Conservation (phyloP, 1,140 invertebrate genomes). For the Hylaeus volcanicus region DNA sequence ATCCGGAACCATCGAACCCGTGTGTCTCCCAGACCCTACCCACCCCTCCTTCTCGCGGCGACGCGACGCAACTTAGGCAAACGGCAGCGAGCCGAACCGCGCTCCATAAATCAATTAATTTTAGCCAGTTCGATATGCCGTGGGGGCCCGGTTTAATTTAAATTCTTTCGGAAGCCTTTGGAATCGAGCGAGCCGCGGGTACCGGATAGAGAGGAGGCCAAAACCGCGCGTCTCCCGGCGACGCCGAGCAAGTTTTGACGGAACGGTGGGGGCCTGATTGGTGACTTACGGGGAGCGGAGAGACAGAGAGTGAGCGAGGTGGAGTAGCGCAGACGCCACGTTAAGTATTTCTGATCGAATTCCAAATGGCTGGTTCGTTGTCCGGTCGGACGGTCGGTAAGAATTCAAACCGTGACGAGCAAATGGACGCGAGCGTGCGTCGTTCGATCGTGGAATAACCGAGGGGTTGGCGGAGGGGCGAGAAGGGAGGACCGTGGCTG, state of each 20-base stretch:
- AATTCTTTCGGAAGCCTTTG: conserved; percentile 77
- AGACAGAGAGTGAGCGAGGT: conserved; percentile 24
- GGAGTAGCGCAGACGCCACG: conserved; percentile 72
- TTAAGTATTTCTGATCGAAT: conserved; percentile 80
- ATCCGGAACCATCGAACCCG: conserved; percentile 32
- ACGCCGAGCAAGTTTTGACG: neutral
- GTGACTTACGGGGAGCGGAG: conserved; percentile 52
- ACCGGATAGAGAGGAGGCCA: conserved; percentile 15
- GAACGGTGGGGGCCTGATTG: conserved; percentile 53
- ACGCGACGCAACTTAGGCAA: neutral
- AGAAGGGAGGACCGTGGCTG: neutral
- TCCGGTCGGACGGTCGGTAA: conserved; percentile 69
- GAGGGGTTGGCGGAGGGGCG: neutral
- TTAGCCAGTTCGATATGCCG: conserved; percentile 77
- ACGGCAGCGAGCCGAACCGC: conserved; percentile 8
- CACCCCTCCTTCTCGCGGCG: neutral
- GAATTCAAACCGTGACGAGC: conserved; percentile 72
- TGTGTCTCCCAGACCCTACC: neutral
- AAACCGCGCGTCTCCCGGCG: conserved; percentile 43
- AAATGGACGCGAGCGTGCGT: conserved; percentile 59
- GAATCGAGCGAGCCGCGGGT: conserved; percentile 58
- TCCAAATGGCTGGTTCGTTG: conserved; percentile 73
- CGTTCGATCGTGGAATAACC: conserved; percentile 19
- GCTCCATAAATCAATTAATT: conserved; percentile 79
- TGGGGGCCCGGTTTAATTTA: conserved; percentile 73